Conservation (phyloP, 2,888 invertebrate genomes). For the Slavum lentiscoides region DNA sequence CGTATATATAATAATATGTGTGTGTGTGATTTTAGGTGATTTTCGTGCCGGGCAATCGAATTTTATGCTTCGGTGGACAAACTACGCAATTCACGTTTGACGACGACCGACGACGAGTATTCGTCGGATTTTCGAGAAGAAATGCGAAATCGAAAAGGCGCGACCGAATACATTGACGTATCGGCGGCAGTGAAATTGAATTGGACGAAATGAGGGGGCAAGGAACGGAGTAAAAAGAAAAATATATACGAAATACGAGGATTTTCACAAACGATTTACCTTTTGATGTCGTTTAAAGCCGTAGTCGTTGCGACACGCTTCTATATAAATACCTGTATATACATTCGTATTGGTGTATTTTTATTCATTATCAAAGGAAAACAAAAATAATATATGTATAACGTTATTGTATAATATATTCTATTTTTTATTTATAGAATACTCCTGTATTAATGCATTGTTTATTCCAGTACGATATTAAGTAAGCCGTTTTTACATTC, state of each 20-base stretch:
- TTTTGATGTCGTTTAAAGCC: neutral
- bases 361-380: conserved; percentile 5
- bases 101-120: neutral
- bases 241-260: neutral
- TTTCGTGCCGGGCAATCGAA: conserved; percentile 28
- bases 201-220: neutral
- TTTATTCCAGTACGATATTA: too few species aligned
- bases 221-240: neutral
- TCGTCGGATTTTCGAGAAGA: neutral
- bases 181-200: conserved; percentile 23
- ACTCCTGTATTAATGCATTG: too few species aligned
- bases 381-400: neutral
- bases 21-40: neutral
- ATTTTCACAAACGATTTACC: conserved; percentile 23
- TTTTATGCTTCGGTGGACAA: conserved; percentile 24
- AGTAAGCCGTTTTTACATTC: too few species aligned
- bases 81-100: neutral
- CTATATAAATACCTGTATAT: too few species aligned
- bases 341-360: neutral
- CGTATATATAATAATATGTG: neutral
- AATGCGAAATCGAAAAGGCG: conserved; percentile 22
- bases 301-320: neutral
- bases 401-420: too few species aligned
- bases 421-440: too few species aligned
- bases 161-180: conserved; percentile 35